Evolutionary conservation across 2,888 invertebrate species (phyloP), one percentile per base, ranked within the genome.

Genomic region (Synanthedon formicaeformis): DNA sequence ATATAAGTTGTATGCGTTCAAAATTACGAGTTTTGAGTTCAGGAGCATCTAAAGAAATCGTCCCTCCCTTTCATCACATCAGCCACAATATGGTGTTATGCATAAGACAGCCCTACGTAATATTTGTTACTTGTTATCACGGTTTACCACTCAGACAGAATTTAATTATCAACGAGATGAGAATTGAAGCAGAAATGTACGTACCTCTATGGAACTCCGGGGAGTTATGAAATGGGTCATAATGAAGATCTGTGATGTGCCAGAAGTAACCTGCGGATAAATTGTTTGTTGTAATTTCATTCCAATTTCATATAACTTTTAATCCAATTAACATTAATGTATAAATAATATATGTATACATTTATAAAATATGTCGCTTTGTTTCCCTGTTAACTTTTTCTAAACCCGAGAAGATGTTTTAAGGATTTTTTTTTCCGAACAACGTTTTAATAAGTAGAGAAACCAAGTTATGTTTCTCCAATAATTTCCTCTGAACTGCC

Each of bases 161-260:
- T 45, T 45, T 45, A 45, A 45, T 45, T 45, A 45, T 13, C 45
- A 45, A 45, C 45, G 45, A 14, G n/a, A 45, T 12, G n/a, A 12
- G 14, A 45, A 34, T 34, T 34, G 13, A 45, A 45, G 45, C n/a
- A 6, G 13, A 45, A 72, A 69, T 68, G 60, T 66, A 63, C 72
- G 65, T 75, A 85, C 86, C 86, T 83, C 78, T 82, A 74, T 86
- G 83, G 62, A 85, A 70, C 76, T 87, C 87, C 52, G 73, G 83
- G 71, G 86, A 85, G 64, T 84, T 86, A 70, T 87, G 86, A 62
- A 93, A 92, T 54, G 93, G 92, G 81, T 97, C 96, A 89, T 94
- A 94, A 87, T 97, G 97, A 70, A 97, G 91, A 88, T 97, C 97
- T 67, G 96, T 96, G 79, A 97, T 94, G 88, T 97, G 97, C 97